Evolutionary conservation across 2,113 vertebrate species (phyloP), one percentile per base, ranked within the genome.

Genomic region (Oriolus oriolus): DNA sequence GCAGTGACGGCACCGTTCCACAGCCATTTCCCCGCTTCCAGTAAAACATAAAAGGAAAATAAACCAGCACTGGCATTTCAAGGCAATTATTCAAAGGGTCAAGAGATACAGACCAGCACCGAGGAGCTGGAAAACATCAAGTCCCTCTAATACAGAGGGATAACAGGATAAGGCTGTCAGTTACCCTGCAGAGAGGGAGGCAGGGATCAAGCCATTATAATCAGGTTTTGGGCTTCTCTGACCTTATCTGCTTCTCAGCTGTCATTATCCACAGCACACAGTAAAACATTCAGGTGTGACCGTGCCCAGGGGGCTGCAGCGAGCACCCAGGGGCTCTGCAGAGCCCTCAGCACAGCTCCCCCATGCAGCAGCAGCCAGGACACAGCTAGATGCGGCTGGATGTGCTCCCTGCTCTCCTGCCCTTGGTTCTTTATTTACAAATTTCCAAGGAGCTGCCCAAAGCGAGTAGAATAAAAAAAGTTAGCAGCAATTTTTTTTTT

Each of bases 41-140:
- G 94, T 87, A 89, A 91, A 96, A 77, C 18, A 68, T 42, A 78
- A 87, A 78, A 41, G 3, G 89, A 56, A 94, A 91, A 87, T 24
- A 87, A 71, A 64, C 30, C 63, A 18, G 53, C 49, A 8, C 75
- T 88, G 90, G 92, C 94, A 71, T 97, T 93, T 96, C 80, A 87
- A 96, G 81, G 92, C 88, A 93, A 97, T 96, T 94, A 93, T 14
- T 41, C 23, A 77, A 42, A 91, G 93, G 94, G 71, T 80, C 87
- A 71, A 57, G 79, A 90, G 92, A 84, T 81, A 76, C 75, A 90
- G 84, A 61, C 69, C 80, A 70, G 33, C 26, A 39, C 13, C 1
- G 89, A 79, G 95, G 90, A 93, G 92, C 93, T 91, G 97, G 97
- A 96, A 91, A 95, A 65, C 27, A 30, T 89, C 74, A 14, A 45